Conservation (phyloP, 2,888 invertebrate species). For the Carcina quercana region DNA sequence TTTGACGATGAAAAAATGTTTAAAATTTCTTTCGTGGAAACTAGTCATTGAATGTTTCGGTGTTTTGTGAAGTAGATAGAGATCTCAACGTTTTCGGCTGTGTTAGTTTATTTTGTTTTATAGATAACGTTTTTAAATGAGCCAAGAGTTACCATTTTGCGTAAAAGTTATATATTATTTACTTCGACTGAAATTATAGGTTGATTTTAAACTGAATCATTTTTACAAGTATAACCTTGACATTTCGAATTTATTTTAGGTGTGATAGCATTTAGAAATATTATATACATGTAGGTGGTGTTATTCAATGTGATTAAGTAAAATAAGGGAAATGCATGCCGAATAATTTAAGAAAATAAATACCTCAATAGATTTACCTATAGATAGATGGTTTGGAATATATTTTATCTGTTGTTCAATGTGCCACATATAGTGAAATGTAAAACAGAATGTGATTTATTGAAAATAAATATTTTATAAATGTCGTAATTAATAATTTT, state of each 20-base stretch:
- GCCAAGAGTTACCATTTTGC: constrained; percentile 8
- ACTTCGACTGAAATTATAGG: background rate
- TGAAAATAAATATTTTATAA: constrained; percentile 70
- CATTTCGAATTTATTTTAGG: constrained; percentile 22
- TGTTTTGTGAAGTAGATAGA: constrained; percentile 22
- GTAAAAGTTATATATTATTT: too few species aligned
- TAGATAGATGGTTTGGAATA: constrained; percentile 2
- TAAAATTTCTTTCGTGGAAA: constrained; percentile 9
- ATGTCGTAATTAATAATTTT: constrained; percentile 33
- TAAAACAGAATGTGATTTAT: constrained; percentile 64
- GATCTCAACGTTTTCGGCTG: constrained; percentile 64
- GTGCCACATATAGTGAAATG: constrained; percentile 66
- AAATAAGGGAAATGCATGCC: constrained; percentile 8
- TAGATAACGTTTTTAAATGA: constrained; percentile 19
- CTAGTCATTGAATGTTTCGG: constrained; percentile 36
- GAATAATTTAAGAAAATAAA: constrained; percentile 4
- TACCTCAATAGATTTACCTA: constrained; percentile 9
- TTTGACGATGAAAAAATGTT: background rate
- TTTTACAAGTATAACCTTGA: constrained; percentile 1
- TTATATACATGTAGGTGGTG: constrained; percentile 8
- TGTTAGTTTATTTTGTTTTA: constrained; percentile 36
- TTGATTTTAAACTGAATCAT: background rate
- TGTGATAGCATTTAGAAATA: constrained; percentile 16
- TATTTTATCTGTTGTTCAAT: constrained; percentile 55
- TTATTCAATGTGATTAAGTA: constrained; percentile 14